Evolutionary conservation across 2,113 vertebrate species (phyloP).

Genomic region (Pelusios castaneus): DNA sequence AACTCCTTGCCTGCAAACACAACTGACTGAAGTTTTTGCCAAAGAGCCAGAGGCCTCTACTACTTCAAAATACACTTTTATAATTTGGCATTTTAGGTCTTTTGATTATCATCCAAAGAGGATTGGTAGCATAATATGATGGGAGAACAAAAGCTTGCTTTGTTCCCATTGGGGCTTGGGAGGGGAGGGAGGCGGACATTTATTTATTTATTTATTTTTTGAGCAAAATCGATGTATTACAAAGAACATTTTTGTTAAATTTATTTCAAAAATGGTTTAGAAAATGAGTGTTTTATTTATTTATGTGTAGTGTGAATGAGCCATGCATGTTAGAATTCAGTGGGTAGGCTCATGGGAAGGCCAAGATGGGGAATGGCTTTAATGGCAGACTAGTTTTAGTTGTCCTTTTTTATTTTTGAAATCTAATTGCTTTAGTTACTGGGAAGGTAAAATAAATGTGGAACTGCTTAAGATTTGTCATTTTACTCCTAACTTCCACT

Average conservation of each 20-base stretch:
- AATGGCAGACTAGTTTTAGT: neutral
- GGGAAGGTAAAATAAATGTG: conserved; percentile 18
- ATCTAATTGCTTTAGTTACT: neutral
- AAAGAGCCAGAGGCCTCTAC: conserved; percentile 60
- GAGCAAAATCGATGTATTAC: conserved; percentile 35
- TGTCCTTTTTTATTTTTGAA: neutral
- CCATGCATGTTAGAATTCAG: neutral
- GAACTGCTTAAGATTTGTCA: conserved; percentile 4
- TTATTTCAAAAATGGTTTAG: conserved; percentile 7
- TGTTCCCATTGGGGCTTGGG: conserved; percentile 38
- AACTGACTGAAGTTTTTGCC: conserved; percentile 16
- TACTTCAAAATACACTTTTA: conserved; percentile 37
- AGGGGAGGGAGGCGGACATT: too few species aligned
- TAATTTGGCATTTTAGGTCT: conserved; percentile 43
- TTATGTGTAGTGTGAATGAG: accelerated
- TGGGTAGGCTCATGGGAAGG: neutral
- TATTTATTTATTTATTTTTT: neutral
- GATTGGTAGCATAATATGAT: conserved; percentile 49
- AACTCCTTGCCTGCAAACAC: conserved; percentile 7
- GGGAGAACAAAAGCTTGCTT: conserved; percentile 59
- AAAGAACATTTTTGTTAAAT: neutral
- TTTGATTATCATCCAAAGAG: conserved; percentile 56
- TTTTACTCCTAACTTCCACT: neutral
- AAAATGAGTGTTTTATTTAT: conserved; percentile 13
- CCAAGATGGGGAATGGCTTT: neutral